These are phyloP conservation scores for Sylvia borin DNA, from an alignment of 2,797 vertebrate genomes.

Conservation along the genomic window DNA sequence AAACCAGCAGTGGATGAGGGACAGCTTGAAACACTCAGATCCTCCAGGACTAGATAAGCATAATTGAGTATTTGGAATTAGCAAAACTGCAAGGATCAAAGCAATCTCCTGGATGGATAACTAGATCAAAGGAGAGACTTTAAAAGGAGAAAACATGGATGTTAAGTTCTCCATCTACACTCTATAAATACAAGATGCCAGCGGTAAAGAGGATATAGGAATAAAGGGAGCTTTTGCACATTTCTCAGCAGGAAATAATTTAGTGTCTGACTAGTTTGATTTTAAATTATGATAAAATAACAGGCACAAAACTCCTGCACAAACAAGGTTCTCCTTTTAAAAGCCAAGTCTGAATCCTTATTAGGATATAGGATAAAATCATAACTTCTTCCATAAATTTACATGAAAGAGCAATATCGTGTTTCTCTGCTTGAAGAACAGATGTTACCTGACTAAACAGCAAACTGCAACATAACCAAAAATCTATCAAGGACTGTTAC, in stretches of 20 bases:
- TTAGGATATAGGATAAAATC: conserved; percentile 44
- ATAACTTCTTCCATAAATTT: conserved; percentile 17
- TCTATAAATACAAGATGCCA: conserved; percentile 49
- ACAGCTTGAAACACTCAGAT: conserved; percentile 24
- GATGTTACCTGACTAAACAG: conserved; percentile 25
- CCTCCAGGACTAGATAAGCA: conserved; percentile 62
- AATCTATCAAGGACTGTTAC: background rate
- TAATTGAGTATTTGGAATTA: conserved; percentile 57
- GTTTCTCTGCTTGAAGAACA: conserved; percentile 20
- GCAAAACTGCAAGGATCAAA: conserved; percentile 63
- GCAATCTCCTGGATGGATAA: conserved; percentile 47
- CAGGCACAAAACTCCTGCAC: conserved; percentile 7
- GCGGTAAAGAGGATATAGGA: conserved; percentile 46
- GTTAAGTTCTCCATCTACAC: conserved; percentile 50
- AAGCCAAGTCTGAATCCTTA: conserved; percentile 7
- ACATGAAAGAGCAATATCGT: background rate
- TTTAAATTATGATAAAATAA: conserved; percentile 63
- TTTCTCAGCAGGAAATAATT: conserved; percentile 56
- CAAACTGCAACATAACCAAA: background rate
- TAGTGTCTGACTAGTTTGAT: conserved; percentile 42
- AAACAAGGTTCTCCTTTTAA: background rate
- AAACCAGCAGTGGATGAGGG: conserved; percentile 11
- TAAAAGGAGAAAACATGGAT: conserved; percentile 60
- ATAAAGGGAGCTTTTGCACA: conserved; percentile 37
- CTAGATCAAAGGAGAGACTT: conserved; percentile 63